Percentiles rank a stretch among this genome's conserved stretches.
Evolutionary conservation across 2,797 vertebrate species (phyloP).

Genomic region (Gymnoscopelus braueri): DNA sequence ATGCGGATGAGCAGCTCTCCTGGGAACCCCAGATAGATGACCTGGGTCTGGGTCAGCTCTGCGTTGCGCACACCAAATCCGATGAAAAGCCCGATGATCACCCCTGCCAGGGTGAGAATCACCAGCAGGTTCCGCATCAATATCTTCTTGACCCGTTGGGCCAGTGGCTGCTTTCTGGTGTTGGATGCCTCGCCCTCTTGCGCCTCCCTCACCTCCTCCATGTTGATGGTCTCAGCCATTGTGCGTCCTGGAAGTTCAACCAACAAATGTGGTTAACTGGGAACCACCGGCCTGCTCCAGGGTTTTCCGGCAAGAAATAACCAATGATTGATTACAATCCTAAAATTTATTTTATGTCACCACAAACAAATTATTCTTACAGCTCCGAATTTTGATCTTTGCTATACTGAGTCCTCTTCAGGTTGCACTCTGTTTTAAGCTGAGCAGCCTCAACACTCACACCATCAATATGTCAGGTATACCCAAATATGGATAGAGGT

Average conservation of each 20-base stretch:
- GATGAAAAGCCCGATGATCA: conserved; percentile 83
- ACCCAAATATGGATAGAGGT: too few species aligned
- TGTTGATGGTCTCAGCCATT: conserved; percentile 71
- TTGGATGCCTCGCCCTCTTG: conserved; percentile 56
- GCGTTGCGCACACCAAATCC: conserved; percentile 81
- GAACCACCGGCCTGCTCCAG: too few species aligned
- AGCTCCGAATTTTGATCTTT: too few species aligned
- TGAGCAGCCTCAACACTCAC: too few species aligned
- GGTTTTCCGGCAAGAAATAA: too few species aligned
- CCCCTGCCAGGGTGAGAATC: conserved; percentile 87
- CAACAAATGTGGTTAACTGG: too few species aligned
- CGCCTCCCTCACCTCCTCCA: conserved; percentile 45
- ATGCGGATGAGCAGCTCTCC: conserved; percentile 90
- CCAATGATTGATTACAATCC: too few species aligned
- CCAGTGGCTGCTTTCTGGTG: conserved; percentile 48
- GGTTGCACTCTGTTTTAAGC: too few species aligned
- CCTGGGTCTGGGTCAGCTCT: conserved; percentile 64
- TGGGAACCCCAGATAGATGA: conserved; percentile 85
- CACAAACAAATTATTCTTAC: too few species aligned
- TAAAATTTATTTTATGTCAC: too few species aligned
- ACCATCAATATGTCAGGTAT: too few species aligned
- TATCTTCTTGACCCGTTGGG: conserved; percentile 67
- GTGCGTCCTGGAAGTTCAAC: background rate
- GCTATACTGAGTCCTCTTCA: too few species aligned
- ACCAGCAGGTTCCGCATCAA: conserved; percentile 85